A percentile compares a stretch with the other conserved stretches of the same genome.
Conservation (phyloP, 2,113 vertebrate species). For the Sphaerodactylus townsendi region DNA sequence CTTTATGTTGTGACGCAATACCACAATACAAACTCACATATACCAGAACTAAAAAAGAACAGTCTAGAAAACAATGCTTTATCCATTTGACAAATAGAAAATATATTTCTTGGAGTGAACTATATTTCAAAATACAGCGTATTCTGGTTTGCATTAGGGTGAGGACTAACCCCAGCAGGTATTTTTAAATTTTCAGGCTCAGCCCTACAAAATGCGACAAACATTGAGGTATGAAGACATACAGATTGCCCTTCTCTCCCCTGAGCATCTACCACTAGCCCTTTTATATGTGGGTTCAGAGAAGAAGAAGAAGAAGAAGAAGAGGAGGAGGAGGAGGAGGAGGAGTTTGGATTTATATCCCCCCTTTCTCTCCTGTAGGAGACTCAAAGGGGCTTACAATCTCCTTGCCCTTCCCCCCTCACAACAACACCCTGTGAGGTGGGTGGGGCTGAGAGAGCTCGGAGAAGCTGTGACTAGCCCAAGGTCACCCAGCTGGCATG, state of each 20-base stretch:
- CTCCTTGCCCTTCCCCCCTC: too few relatives aligned
- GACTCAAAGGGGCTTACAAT: too few relatives aligned
- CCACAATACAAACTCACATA: slow-evolving; percentile 29
- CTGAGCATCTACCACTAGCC: too few relatives aligned
- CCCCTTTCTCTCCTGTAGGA: too few relatives aligned
- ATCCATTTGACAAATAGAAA: slow-evolving; percentile 53
- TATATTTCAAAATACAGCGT: neutral
- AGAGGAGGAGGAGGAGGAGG: too few relatives aligned
- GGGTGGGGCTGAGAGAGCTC: too few relatives aligned
- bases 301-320: too few relatives aligned
- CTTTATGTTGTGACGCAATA: slow-evolving; percentile 3
- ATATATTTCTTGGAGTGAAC: slow-evolving; percentile 29
- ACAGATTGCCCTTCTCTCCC: neutral
- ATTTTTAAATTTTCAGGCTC: neutral
- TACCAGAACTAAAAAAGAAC: slow-evolving; percentile 18
- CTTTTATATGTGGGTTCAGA: neutral
- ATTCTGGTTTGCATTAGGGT: slow-evolving; percentile 32
- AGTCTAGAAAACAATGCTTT: slow-evolving; percentile 39
- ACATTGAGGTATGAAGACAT: neutral
- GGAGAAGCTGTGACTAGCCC: too few relatives aligned
- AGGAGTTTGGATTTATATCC: too few relatives aligned
- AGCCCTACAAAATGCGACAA: neutral
- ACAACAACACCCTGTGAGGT: too few relatives aligned
- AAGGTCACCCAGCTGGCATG: too few relatives aligned
- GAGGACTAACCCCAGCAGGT: neutral